Evolutionary conservation across 2,888 invertebrate species (phyloP).

Genomic region (Apodemia duryi): DNA sequence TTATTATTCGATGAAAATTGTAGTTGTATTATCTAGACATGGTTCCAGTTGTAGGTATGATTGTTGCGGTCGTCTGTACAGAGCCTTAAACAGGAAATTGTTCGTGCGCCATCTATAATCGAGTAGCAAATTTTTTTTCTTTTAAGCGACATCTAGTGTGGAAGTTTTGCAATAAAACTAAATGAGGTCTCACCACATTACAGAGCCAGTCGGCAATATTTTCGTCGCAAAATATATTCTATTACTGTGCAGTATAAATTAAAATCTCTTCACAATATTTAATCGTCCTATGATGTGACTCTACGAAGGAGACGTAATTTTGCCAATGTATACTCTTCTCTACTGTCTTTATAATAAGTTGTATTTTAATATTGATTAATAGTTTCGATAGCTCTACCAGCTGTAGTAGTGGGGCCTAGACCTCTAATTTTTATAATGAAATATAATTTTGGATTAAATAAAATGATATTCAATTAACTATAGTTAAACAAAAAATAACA

Average conservation of each 20-base stretch:
- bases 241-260: too few relatives aligned
- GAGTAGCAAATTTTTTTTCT: conserved; percentile 34
- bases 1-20: too few relatives aligned
- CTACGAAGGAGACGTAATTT: too few relatives aligned
- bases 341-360: not conserved
- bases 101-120: conserved; percentile 40
- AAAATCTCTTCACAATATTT: too few relatives aligned
- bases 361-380: not conserved
- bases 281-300: too few relatives aligned
- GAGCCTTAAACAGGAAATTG: not conserved
- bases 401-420: not conserved
- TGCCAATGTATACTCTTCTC: too few relatives aligned
- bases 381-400: not conserved
- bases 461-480: not conserved
- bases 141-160: conserved; percentile 34
- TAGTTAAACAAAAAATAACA: not conserved
- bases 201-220: too few relatives aligned
- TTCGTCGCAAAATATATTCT: too few relatives aligned
- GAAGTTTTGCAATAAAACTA: conserved; percentile 16
- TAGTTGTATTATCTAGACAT: too few relatives aligned
- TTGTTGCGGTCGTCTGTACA: not conserved
- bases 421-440: not conserved
- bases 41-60: too few relatives aligned
- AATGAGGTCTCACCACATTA: not conserved
- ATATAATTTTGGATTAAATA: not conserved